A percentile compares a stretch with the other conserved stretches of the same genome.
These are phyloP conservation scores for Salminus brasiliensis DNA, from an alignment of 2,113 vertebrate species.

Conservation along the genomic window DNA sequence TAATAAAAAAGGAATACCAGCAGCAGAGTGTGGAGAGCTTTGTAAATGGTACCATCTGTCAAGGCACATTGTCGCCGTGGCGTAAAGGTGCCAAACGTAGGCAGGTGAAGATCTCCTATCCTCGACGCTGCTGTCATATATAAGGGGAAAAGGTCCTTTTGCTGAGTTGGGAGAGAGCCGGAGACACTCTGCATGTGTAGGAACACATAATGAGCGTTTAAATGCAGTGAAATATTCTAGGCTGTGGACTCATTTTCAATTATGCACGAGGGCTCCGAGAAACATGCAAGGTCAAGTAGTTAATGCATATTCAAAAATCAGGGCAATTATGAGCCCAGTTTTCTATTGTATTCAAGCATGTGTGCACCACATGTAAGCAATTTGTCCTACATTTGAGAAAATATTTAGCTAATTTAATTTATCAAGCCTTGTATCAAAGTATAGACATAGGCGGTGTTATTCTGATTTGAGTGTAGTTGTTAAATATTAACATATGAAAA, in stretches of 20 bases:
- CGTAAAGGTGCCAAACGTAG: constrained; percentile 29
- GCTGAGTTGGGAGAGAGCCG: not conserved
- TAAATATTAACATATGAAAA: not conserved
- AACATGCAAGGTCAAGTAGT: constrained; percentile 30
- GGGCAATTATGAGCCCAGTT: not conserved
- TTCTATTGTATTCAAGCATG: not conserved
- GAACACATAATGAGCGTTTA: constrained; percentile 25
- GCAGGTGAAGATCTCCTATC: constrained; percentile 40
- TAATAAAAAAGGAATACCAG: constrained; percentile 48
- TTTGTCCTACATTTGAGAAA: not conserved
- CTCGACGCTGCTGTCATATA: constrained; percentile 28
- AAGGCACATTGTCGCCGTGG: constrained; percentile 24
- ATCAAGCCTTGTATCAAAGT: not conserved
- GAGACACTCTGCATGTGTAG: not conserved
- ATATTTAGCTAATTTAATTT: not conserved
- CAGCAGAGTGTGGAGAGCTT: constrained; percentile 20
- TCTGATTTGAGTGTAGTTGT: not conserved
- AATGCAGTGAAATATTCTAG: not conserved
- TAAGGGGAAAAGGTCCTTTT: not conserved
- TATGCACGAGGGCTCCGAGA: constrained; percentile 10
- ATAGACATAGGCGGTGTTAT: not conserved
- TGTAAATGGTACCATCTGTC: constrained; percentile 56
- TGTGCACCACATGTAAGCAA: not conserved
- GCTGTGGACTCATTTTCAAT: not conserved
- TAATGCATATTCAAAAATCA: constrained; percentile 10